Evolutionary conservation across 2,888 invertebrate species (phyloP).

Genomic region (Brachycybe producta): DNA sequence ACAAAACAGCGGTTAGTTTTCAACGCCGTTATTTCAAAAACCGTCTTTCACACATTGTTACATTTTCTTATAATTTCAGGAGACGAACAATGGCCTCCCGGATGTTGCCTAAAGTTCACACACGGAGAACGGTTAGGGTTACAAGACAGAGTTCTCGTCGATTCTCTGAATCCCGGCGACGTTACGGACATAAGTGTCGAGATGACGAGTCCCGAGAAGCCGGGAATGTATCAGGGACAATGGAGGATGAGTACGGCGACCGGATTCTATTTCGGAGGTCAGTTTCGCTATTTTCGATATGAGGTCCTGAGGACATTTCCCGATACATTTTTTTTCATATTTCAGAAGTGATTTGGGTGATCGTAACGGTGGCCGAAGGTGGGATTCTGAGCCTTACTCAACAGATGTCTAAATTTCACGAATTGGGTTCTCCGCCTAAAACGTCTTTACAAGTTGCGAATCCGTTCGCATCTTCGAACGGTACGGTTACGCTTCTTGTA

Average conservation of each 20-base stretch:
- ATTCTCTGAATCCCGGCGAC: conserved; percentile 60
- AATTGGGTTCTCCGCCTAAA: conserved; percentile 36
- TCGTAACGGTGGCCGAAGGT: conserved; percentile 64
- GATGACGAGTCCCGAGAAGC: conserved; percentile 59
- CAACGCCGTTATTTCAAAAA: too few relatives aligned
- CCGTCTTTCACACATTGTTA: not conserved
- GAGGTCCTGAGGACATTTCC: not conserved
- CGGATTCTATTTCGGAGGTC: conserved; percentile 87
- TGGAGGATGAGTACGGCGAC: conserved; percentile 79
- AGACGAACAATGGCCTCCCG: conserved; percentile 69
- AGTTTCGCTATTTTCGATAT: conserved; percentile 20
- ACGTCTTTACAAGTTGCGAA: not conserved
- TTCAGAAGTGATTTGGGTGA: conserved; percentile 66
- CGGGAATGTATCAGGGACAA: conserved; percentile 68
- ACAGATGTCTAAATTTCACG: conserved; percentile 51
- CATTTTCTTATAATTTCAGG: conserved; percentile 26
- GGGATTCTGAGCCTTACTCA: conserved; percentile 68
- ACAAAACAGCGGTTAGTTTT: conserved; percentile 58
- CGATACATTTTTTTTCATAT: conserved; percentile 24
- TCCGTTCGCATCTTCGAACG: conserved; percentile 17
- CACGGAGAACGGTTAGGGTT: conserved; percentile 52
- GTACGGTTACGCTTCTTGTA: not conserved
- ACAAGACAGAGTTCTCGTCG: conserved; percentile 46
- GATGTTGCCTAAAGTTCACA: conserved; percentile 57
- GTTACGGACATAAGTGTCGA: conserved; percentile 61